Base-by-base conservation (phyloP, 2,888 invertebrate species). In the Spisula subtruncata region DNA sequence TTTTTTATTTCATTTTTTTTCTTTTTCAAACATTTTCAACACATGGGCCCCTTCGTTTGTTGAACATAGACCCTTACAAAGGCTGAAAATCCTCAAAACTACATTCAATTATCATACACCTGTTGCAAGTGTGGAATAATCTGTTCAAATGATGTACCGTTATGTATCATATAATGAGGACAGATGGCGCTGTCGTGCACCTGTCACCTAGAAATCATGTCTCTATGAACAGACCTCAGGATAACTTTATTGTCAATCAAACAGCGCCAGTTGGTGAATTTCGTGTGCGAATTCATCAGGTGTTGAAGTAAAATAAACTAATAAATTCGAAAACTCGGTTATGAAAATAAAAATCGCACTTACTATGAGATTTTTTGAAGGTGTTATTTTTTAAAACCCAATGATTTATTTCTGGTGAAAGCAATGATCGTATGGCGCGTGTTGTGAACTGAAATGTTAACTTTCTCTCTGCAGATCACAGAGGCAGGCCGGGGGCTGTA, bases 171-270 rank as follows among this genome's bases (percentile, higher is more conserved):
- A 83, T 84, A 66, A 82, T 29, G 66, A 71, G 20, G 80, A 81
- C 89, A 83, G 86, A 86, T 86, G 83, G 83, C 54, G 79, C 79
- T 80, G 48, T 29, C 46, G 35, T n/a, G 83, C 89, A 89, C 89
- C 89, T 89, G 89, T 86, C 86, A 80, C 71, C 48, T 18, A 18
- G 48, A 85, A 75, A 75, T 75, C 75, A 35, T 75, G 75, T 75
- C 75, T 35, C 75, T 14, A 20, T 75, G 32, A 75, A 75, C 29
- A 75, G 75, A 75, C 75, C 75, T 75, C 75, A 32, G 32, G 29
- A 75, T 75, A 35, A 75, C 35, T 75, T 75, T 75, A 75, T 75
- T 75, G 75, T 75, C 75, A 75, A 75, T 75, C 75, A 75, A 75
- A 75, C 75, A 14, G 75, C 75, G 35, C 75, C 75, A 35, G 75